phyloP scores from a whole-genome alignment of 1,140 invertebrate genomes.

The Matsumurasca onukii region DNA sequence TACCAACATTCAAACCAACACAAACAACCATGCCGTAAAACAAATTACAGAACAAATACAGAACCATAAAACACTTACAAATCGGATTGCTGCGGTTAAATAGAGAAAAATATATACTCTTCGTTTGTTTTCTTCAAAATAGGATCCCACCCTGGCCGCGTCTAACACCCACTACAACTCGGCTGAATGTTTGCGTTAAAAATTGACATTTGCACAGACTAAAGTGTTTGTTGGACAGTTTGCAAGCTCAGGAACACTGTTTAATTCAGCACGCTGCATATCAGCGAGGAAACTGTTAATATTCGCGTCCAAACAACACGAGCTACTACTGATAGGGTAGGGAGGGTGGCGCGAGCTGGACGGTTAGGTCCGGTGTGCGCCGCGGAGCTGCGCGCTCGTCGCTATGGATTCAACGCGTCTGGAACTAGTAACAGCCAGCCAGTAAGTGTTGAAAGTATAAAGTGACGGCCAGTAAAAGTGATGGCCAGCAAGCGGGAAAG shows the following conservation, averaged over 20 bases:
- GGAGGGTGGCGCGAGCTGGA: too few species aligned
- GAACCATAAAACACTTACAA: slow-evolving; percentile 8
- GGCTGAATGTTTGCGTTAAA: not conserved
- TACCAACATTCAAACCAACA: too few species aligned
- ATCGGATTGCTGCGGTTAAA: not conserved
- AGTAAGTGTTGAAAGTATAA: too few species aligned
- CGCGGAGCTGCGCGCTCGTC: too few species aligned
- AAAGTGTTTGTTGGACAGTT: not conserved
- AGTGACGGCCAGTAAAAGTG: too few species aligned
- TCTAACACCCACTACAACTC: not conserved
- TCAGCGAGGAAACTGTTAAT: slow-evolving; percentile 8
- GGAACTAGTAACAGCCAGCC: too few species aligned
- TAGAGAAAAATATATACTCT: slow-evolving; percentile 16
- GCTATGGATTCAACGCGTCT: too few species aligned
- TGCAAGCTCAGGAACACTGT: not conserved
- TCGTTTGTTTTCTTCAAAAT: slow-evolving; percentile 13
- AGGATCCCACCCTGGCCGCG: slow-evolving; percentile 13
- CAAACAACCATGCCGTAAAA: too few species aligned
- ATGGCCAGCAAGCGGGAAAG: too few species aligned
- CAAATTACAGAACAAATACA: not conserved
- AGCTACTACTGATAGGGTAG: too few species aligned
- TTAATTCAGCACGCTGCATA: slow-evolving; percentile 11
- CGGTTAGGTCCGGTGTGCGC: too few species aligned
- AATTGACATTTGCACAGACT: slow-evolving; percentile 3
- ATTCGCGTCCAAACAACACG: too few species aligned